A percentile compares a stretch with the other conserved stretches of the same genome.
These are phyloP conservation scores for Calcarius lapponicus DNA, from an alignment of 2,797 vertebrate genomes.

Conservation along the genomic window DNA sequence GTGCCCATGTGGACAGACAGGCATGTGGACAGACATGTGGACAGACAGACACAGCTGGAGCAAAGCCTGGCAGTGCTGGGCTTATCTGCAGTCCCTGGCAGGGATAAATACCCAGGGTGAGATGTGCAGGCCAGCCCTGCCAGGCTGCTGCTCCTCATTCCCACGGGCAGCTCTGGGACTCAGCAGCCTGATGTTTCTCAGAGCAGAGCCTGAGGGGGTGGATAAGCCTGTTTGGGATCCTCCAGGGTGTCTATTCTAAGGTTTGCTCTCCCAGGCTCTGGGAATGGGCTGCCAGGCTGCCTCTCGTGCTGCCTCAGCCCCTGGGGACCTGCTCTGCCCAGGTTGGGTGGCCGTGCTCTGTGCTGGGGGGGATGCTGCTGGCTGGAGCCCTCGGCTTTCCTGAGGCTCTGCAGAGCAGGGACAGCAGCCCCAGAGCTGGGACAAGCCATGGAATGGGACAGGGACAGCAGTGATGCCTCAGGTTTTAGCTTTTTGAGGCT, in stretches of 20 bases:
- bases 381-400: not conserved
- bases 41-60: not conserved
- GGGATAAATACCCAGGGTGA: not conserved
- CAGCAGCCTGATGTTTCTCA: not conserved
- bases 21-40: not conserved
- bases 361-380: not conserved
- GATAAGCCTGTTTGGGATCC: not conserved
- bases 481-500: no score
- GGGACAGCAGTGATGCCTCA: no score
- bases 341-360: not conserved
- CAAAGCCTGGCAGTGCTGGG: not conserved
- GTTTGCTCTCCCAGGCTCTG: conserved; percentile 18
- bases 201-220: not conserved
- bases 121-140: not conserved
- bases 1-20: not conserved
- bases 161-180: not conserved
- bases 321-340: conserved; percentile 12
- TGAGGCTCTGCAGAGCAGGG: not conserved
- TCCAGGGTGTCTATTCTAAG: conserved; percentile 45
- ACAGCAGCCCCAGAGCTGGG: no score
- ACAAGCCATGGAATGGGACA: no score
- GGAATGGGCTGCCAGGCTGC: conserved; percentile 37
- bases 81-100: not conserved
- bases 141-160: not conserved
- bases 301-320: not conserved